Conservation (phyloP, 1,140 invertebrate genomes). For the Saxidomus purpurata region DNA sequence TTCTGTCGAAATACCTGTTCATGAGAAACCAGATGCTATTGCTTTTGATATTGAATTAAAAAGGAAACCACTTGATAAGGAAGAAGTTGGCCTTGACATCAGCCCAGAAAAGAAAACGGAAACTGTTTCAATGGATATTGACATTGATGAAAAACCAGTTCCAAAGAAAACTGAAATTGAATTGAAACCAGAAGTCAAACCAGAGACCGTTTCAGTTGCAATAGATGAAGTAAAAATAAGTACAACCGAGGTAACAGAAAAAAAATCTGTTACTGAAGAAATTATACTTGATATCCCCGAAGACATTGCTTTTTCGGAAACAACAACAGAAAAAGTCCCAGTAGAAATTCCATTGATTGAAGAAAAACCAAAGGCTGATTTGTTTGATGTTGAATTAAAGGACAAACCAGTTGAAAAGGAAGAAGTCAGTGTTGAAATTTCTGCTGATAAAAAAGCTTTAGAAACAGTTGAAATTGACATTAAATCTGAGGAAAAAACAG, state of each 20-base stretch:
- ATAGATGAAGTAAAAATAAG: constrained; percentile 25
- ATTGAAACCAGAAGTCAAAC: constrained; percentile 32
- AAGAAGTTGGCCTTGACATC: background rate
- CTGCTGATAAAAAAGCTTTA: background rate
- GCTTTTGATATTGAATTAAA: background rate
- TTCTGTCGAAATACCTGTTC: constrained; percentile 29
- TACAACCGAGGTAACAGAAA: constrained; percentile 14
- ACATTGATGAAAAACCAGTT: background rate
- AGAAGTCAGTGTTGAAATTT: background rate
- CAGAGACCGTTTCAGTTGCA: constrained; percentile 7
- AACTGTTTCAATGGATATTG: constrained; percentile 18
- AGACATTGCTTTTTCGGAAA: constrained; percentile 10
- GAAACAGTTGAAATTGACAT: constrained; percentile 41
- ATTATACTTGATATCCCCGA: constrained; percentile 58
- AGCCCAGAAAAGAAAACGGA: constrained; percentile 14
- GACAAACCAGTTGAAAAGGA: constrained; percentile 29
- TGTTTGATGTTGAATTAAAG: background rate
- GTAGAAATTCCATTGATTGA: constrained; percentile 41
- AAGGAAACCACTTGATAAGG: background rate
- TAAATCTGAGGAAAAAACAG: constrained; percentile 23
- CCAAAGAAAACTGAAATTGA: constrained; percentile 2
- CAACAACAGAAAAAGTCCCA: constrained; percentile 39
- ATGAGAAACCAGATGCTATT: constrained; percentile 39
- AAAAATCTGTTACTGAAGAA: constrained; percentile 18
- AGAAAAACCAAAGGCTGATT: background rate